A percentile compares a stretch with the other conserved stretches of the same genome.
Evolutionary conservation across 2,797 vertebrate species (phyloP).

Genomic region (Otolemur crassicaudatus): DNA sequence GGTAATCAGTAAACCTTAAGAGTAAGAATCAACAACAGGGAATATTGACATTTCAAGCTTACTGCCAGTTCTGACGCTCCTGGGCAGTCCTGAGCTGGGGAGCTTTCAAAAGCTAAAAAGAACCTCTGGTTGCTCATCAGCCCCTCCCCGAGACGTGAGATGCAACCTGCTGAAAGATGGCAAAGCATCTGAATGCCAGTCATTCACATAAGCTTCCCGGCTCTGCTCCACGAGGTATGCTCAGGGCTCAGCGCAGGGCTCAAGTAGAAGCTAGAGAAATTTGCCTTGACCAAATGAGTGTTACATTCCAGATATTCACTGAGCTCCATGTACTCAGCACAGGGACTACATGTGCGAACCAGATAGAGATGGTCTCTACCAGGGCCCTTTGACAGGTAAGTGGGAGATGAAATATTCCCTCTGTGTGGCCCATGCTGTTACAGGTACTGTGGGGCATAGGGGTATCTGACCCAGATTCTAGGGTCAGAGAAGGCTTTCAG

Average conservation of each 20-base stretch:
- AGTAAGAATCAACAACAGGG: not conserved
- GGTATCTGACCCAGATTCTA: not conserved
- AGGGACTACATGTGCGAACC: not conserved
- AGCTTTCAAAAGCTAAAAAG: conserved; percentile 46
- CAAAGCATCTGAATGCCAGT: not conserved
- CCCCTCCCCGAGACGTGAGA: not conserved
- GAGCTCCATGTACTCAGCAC: not conserved
- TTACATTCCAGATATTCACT: not conserved
- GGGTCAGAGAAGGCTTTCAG: not conserved
- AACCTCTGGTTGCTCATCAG: not conserved
- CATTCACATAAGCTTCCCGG: not conserved
- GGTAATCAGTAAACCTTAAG: not conserved
- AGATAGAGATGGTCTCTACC: not conserved
- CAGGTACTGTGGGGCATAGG: not conserved
- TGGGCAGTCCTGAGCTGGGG: not conserved
- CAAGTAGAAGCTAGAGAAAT: not conserved
- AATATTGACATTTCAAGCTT: conserved; percentile 2
- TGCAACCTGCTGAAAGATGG: not conserved
- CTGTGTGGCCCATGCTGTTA: not conserved
- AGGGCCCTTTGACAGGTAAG: not conserved
- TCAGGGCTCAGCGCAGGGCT: not conserved
- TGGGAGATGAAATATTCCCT: not conserved
- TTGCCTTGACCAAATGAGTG: not conserved
- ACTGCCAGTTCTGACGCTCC: not conserved
- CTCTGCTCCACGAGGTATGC: not conserved